Conservation (phyloP, 1,140 invertebrate genomes). For the Drosophila ambigua region DNA sequence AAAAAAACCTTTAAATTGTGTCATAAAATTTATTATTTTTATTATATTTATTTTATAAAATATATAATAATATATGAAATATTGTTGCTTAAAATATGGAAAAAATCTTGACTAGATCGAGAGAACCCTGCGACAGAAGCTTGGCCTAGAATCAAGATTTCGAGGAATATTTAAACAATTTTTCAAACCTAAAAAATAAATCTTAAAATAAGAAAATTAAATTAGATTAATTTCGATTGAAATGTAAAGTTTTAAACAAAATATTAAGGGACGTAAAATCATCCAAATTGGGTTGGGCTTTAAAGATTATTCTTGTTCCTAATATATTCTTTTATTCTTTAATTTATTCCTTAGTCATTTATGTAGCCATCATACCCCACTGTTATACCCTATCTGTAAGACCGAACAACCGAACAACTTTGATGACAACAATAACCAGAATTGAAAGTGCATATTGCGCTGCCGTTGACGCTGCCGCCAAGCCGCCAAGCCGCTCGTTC, state of each 20-base stretch:
- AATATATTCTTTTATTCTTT: too few species aligned
- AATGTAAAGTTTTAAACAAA: background rate
- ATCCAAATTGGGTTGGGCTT: too few species aligned
- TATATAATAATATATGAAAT: too few species aligned
- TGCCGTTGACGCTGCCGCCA: background rate
- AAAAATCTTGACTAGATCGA: too few species aligned
- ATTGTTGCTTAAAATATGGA: too few species aligned
- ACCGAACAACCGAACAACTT: conserved; percentile 25
- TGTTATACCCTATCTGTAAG: conserved; percentile 3
- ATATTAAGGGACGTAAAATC: background rate
- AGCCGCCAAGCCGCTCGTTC: conserved; percentile 3
- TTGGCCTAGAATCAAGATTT: too few species aligned
- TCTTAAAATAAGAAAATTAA: background rate
- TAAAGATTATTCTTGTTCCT: background rate
- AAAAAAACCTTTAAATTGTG: too few species aligned
- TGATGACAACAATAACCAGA: conserved; percentile 67
- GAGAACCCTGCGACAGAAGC: too few species aligned
- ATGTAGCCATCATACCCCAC: background rate
- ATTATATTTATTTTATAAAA: too few species aligned
- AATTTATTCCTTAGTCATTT: too few species aligned
- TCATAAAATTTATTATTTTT: too few species aligned
- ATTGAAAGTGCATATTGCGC: conserved; percentile 59
- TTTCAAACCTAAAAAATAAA: background rate
- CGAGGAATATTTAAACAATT: too few species aligned
- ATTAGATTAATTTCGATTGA: background rate